These are phyloP conservation scores for Enhydra lutris DNA, from an alignment of 2,113 vertebrate genomes.

Conservation along the genomic window DNA sequence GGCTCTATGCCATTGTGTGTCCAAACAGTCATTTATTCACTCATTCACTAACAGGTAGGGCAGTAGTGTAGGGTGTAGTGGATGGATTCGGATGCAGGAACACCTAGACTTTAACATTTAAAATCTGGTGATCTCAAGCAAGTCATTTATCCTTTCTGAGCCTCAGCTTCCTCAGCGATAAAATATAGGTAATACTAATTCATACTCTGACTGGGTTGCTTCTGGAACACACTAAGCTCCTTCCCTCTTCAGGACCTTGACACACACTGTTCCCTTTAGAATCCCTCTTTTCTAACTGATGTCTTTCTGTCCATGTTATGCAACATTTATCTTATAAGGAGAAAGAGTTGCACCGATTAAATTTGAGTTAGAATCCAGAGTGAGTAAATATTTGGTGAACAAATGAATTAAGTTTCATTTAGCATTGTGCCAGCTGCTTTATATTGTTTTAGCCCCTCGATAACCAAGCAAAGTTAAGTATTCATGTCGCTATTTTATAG, in stretches of 20 bases:
- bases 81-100: background rate
- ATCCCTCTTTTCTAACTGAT: background rate
- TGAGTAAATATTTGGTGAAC: background rate
- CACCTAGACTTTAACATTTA: background rate
- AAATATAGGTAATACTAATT: background rate
- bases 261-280: background rate
- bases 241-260: slow-evolving; percentile 7
- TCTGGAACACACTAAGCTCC: background rate
- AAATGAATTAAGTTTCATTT: background rate
- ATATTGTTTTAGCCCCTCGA: background rate
- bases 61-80: background rate
- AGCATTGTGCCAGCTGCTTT: background rate
- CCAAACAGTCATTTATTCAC: background rate
- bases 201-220: background rate
- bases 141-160: background rate
- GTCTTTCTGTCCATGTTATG: background rate
- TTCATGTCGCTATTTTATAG: background rate
- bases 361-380: background rate
- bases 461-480: background rate
- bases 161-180: background rate
- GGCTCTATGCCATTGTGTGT: background rate
- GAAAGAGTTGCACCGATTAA: background rate
- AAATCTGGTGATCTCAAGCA: background rate
- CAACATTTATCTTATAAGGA: slow-evolving; percentile 24
- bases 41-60: background rate